Conservation (phyloP, 2,113 vertebrate genomes). For the Garra rufa region DNA sequence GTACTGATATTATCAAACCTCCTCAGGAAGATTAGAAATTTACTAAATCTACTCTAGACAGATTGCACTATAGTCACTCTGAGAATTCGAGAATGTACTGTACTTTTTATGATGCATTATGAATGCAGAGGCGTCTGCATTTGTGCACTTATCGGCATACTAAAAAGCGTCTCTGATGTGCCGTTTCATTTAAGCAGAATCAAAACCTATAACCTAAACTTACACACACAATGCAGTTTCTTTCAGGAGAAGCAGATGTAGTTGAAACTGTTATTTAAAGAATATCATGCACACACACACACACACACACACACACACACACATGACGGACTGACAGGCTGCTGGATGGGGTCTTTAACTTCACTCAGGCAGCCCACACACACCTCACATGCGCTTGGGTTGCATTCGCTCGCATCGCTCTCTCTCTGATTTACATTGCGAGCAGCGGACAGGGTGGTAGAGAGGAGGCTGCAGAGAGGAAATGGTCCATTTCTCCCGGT, state of each 20-base stretch:
- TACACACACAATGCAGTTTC: not conserved
- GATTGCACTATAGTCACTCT: too few species aligned
- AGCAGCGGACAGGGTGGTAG: slow-evolving; percentile 66
- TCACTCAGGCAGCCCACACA: slow-evolving; percentile 54
- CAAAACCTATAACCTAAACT: not conserved
- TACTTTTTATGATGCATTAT: too few species aligned
- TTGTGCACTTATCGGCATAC: too few species aligned
- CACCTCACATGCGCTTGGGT: slow-evolving; percentile 58
- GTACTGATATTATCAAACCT: too few species aligned
- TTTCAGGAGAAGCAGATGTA: not conserved
- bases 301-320: slow-evolving; percentile 46
- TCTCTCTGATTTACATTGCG: slow-evolving; percentile 57
- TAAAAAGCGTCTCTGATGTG: not conserved
- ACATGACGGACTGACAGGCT: slow-evolving; percentile 44
- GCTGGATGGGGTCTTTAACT: slow-evolving; percentile 49
- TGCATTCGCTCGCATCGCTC: slow-evolving; percentile 63
- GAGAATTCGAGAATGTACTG: too few species aligned
- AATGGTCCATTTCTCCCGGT: slow-evolving; percentile 76
- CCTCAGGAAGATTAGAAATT: too few species aligned
- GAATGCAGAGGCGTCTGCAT: too few species aligned
- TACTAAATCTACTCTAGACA: too few species aligned
- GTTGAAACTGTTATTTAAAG: slow-evolving; percentile 28
- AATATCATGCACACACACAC: slow-evolving; percentile 44
- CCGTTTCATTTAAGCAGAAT: not conserved
- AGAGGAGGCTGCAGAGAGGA: slow-evolving; percentile 73